Base-by-base conservation (phyloP, 2,797 vertebrate genomes). In the Halcyon leucocephala region DNA sequence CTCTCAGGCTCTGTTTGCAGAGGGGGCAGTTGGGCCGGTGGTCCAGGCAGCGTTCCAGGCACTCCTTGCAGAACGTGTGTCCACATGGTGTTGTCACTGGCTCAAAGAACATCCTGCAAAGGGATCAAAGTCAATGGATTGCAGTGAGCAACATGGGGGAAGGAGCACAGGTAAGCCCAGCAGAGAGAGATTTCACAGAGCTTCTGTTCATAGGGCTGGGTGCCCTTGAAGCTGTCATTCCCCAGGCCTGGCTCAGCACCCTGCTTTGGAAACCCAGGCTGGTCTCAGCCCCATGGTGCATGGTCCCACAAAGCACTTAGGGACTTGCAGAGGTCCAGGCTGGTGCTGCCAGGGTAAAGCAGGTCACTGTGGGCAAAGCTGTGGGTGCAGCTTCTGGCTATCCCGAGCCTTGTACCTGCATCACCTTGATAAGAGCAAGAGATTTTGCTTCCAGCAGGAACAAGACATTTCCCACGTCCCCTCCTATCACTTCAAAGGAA, bases 31-130 rank as follows among this genome's bases (percentile, higher is more conserved):
- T 98, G 26, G 99, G 98, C 82, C 98, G 98, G 97, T 99, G 99
- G 97, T 99, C 99, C 95, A 99, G 97, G 95, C 99, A 99, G 92
- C 99, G 98, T 65, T 99, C 98, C 1, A 99, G 98, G 96, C 99
- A 99, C 97, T 98, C 99, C 95, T 98, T 99, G 94, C 99, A 99
- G 98, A 99, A 99, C 37, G 98, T 99, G 96, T 99, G 99, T 21
- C 99, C 99, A 51, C 99, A 99, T 5, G 99, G 99, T 1, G 99
- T 99, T 0, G 99, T 99, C 92, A 99, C 98, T 0, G 99, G 99
- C 94, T 99, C 98, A 1, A 98, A 98, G 82, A 99, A 99, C 97
- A 99, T 95, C 97, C 99, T 99, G 96, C 28, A 65, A 78, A 95
- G 41, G 26, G n/a, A 72, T 8, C 49, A 31, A 52, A 58, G 49